Evolutionary conservation across 2,797 vertebrate genomes (phyloP).

Genomic region (Acipenser oxyrinchus): DNA sequence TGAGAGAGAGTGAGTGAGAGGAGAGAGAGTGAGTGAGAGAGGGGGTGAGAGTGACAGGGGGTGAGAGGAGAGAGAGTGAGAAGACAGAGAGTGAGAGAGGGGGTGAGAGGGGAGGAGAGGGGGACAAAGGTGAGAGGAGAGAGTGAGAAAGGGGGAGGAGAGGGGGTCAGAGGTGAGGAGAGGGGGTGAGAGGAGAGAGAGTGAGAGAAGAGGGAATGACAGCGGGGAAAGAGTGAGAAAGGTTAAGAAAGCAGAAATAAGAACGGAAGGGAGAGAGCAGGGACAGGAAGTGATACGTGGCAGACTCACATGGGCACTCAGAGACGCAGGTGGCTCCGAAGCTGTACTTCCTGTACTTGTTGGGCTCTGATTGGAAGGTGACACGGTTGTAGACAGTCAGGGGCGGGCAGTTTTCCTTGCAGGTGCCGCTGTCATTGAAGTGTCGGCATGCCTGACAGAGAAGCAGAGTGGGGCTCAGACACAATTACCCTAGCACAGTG

Average conservation of each 20-base stretch:
- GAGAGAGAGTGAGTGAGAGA: no score
- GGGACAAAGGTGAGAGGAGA: no score
- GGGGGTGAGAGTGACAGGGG: no score
- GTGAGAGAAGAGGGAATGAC: not conserved
- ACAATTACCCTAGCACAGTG: no score
- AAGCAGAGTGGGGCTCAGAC: no score
- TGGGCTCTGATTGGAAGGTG: constrained; percentile 71
- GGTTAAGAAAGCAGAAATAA: no score
- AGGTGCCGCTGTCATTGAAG: constrained; percentile 82
- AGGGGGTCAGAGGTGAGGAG: not conserved
- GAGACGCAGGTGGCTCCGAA: constrained; percentile 90
- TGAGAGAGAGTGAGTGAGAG: constrained; percentile 1
- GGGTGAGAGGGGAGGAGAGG: no score
- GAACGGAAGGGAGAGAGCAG: not conserved
- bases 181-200: not conserved
- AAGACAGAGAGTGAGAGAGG: no score
- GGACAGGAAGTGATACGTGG: not conserved
- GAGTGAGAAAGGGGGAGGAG: no score
- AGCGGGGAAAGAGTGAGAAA: no score
- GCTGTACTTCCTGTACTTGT: constrained; percentile 80
- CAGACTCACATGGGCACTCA: constrained; percentile 78
- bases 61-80: no score
- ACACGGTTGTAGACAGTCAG: constrained; percentile 70
- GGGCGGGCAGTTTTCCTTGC: constrained; percentile 75
- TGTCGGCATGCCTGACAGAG: constrained; percentile 75